These are phyloP conservation scores for Polydrusus pterygomalis DNA, from an alignment of 2,888 invertebrate genomes.

Conservation along the genomic window DNA sequence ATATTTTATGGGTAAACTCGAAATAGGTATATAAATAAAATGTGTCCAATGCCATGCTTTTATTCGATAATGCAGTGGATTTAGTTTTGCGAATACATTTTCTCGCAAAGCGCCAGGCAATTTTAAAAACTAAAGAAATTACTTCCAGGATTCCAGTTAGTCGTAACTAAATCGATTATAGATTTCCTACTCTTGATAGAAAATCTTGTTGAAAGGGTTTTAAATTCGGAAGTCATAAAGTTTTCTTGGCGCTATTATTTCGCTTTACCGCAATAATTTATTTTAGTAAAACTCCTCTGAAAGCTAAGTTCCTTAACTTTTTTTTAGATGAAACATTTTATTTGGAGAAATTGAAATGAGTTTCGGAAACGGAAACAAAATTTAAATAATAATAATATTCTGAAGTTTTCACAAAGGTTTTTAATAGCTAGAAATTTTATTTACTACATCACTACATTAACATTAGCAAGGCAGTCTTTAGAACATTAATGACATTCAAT, in stretches of 20 bases:
- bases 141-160: background rate
- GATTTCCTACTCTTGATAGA: constrained; percentile 36
- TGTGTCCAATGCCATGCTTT: background rate
- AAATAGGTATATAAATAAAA: background rate
- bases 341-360: background rate
- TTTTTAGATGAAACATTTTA: background rate
- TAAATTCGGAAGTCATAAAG: constrained; percentile 34
- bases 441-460: too few relatives aligned
- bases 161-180: constrained; percentile 39
- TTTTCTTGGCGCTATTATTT: constrained; percentile 39
- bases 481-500: too few relatives aligned
- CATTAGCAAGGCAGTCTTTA: too few relatives aligned
- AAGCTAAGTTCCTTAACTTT: constrained; percentile 5
- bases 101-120: background rate
- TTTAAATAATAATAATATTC: too few relatives aligned
- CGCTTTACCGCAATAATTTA: constrained; percentile 25
- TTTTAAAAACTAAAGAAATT: constrained; percentile 8
- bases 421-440: too few relatives aligned
- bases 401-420: too few relatives aligned
- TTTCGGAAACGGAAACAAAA: background rate
- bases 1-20: too few relatives aligned
- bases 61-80: background rate
- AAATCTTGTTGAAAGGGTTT: constrained; percentile 34
- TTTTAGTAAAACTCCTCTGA: background rate
- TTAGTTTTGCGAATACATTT: background rate